A percentile compares a stretch with the other conserved stretches of the same genome.
phyloP scores from a whole-genome alignment of 2,113 vertebrate genomes.

The Hydrochoerus hydrochaeris region DNA sequence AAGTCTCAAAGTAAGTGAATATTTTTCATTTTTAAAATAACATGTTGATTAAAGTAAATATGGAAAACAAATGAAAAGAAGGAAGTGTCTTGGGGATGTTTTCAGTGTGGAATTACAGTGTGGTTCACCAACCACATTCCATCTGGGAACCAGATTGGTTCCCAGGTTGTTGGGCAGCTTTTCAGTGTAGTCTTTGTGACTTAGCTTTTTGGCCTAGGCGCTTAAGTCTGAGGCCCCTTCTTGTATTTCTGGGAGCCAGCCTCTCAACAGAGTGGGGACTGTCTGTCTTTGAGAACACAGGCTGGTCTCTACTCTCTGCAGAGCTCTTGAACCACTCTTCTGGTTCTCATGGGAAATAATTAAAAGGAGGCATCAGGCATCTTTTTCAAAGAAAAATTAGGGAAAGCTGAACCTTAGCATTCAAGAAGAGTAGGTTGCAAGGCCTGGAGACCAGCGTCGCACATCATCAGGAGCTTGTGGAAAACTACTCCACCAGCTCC shows the following conservation, averaged over 20 bases:
- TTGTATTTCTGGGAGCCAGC: not conserved
- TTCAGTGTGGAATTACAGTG: not conserved
- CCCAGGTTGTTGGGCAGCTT: not conserved
- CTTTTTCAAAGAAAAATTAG: not conserved
- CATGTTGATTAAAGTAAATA: not conserved
- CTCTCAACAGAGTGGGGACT: not conserved
- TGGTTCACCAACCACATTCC: conserved; percentile 65
- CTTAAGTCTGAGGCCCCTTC: not conserved
- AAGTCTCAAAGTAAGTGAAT: not conserved
- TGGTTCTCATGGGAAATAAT: conserved; percentile 42
- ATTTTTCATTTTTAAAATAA: not conserved
- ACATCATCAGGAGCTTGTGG: not conserved
- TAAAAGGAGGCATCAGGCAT: not conserved
- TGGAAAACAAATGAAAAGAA: not conserved
- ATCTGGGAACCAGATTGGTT: not conserved
- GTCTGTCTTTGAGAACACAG: not conserved
- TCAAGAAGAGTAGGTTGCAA: not conserved
- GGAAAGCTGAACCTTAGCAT: not conserved
- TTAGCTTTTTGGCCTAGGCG: too few species aligned
- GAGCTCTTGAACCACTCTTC: not conserved
- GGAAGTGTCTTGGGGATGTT: not conserved
- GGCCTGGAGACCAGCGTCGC: not conserved
- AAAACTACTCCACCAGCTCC: conserved; percentile 10
- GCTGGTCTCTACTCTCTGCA: not conserved
- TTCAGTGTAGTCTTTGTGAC: not conserved